Base-by-base conservation (phyloP, 2,888 invertebrate species). In the Diarsia rubi region DNA sequence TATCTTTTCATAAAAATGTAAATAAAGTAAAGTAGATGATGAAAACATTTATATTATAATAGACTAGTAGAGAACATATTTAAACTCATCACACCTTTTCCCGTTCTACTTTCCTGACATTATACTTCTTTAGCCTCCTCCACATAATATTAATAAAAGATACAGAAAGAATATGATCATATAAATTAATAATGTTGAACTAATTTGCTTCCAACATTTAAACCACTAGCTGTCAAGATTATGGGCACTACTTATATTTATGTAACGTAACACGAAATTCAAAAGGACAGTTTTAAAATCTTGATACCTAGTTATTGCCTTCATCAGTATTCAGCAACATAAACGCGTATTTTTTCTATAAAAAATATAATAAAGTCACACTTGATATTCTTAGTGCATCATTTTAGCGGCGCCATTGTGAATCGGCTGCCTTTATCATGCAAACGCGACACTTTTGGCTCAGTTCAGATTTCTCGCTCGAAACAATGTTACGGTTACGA, bases 351-450 rank as follows among this genome's bases (percentile, higher is more conserved):
- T 47, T 62, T 21, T 42, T 62, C 8, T 24, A 16, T 24, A 27
- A 44, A 73, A 67, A 59, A 75, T 62, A 75, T 24, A 42, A 24
- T 31, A 63, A 49, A 47, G 64, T 60, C 47, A 24, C 47, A 73
- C 31, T 76, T 81, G 60, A 65, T 81, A 84, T 84, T 82, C 81
- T 11, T 42, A 16, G 31, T 69, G 92, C 91, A 79, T 14, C 90
- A 92, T 93, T 90, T 95, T 95, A 95, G 90, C 85, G 89, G 82
- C 88, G 78, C 93, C 91, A 92, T 94, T 94, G 93, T 93, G 89
- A 89, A 93, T 93, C 94, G 95, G 94, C 90, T 78, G 90, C 91
- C 92, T 95, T 95, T 95, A 93, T 95, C 91, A 95, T 95, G 95
- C 94, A 94, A 95, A 95, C 85, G 88, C 88, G 88, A 87, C 88